Base-by-base conservation (phyloP, 1,140 invertebrate genomes). In the Bradysia coprophila region DNA sequence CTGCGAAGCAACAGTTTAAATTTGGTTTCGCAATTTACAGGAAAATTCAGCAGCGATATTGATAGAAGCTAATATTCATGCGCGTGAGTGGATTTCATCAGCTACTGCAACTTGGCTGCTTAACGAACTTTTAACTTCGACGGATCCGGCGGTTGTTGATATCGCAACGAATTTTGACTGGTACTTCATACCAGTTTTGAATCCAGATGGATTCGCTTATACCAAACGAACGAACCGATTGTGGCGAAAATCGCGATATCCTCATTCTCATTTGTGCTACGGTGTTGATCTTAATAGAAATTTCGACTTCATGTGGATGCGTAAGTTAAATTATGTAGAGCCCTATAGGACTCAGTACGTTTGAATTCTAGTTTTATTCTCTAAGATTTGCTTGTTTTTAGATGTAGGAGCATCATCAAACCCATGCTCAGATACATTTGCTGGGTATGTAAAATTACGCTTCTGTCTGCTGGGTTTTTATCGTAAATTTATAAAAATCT, bases 261-360 rank as follows among this genome's bases (percentile, higher is more conserved):
- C 54, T 54, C 1, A 50, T 61, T 38, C 55, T 54, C 49, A 49
- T 0, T 18, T 36, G 0, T 77, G 67, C 33, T 52, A 39, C n/a
- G 78, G 78, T 18, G 69, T 69, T 0, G 79, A 82, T 54, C 51
- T 71, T 1, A 81, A 82, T 48, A 63, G 78, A 23, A 82, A 82
- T 47, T 82, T 76, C 56, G 73, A 69, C 16, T 72, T 61, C 48
- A 65, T 73, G 34, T 81, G 76, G 77, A 67, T 67, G 46, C 45
- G 69, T 71, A 51, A 63, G n/a, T n/a, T n/a, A n/a, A n/a, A n/a
- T n/a, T n/a, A n/a, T n/a, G n/a, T n/a, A n/a, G n/a, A n/a, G n/a
- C n/a, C n/a, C n/a, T n/a, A n/a, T n/a, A n/a, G n/a, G n/a, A n/a
- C n/a, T n/a, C n/a, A n/a, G n/a, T n/a, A n/a, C n/a, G n/a, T n/a